Base-by-base conservation (phyloP, 2,113 vertebrate species). In the Psilopsiagon aurifrons region DNA sequence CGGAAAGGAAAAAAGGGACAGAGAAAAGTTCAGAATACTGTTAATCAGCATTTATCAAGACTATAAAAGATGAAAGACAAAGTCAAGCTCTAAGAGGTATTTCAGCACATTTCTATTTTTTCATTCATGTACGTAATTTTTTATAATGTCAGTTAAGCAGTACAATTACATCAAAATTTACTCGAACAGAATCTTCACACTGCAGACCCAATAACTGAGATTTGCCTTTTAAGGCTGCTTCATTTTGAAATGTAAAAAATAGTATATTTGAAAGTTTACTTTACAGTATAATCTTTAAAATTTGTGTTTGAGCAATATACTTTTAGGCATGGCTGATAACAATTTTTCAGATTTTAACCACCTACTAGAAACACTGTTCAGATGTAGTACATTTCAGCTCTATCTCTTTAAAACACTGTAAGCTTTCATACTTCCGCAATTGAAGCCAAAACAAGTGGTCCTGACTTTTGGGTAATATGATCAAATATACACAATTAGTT, bases 11-110 rank as follows among this genome's bases (percentile, higher is more conserved):
- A 90, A 95, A 89, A 88, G 52, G 95, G 97, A 97, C 96, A 98
- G 97, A 98, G 92, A 98, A 95, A 98, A 98, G 96, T 98, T 97
- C 96, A 97, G 89, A 62, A 98, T 94, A 91, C 96, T 97, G 94
- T 98, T 98, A 98, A 97, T 98, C 22, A 88, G 94, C 70, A 83
- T 68, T 89, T 79, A 95, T 85, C 88, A 66, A 24, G 83, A 91
- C 80, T 69, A 24, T 35, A 88, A 74, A 82, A 97, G 94, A 92
- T 23, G 6, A 96, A 92, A 51, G 84, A 79, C 94, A 92, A 96
- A 95, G 92, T 70, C 78, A 97, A 97, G 96, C 95, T 92, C 86
- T 91, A 95, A 96, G 94, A 71, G 86, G 73, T 70, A 95, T 94
- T 97, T 83, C 88, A 96, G 94, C 91, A 96, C 91, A 91, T 66